Conservation (phyloP, 2,113 vertebrate species). For the Oplegnathus fasciatus region DNA sequence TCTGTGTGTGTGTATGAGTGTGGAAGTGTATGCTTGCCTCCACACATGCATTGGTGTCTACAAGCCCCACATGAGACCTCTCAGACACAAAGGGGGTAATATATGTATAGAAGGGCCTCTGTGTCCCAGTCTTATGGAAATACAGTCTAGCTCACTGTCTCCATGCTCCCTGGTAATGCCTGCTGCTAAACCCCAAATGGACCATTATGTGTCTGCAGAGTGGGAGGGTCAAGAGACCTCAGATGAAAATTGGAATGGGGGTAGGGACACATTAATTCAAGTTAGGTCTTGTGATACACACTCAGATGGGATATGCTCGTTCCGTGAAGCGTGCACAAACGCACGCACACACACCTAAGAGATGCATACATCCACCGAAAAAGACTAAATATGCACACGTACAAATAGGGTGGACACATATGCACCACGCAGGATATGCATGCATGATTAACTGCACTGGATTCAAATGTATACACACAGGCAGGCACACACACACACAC, state of each 20-base stretch:
- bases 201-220: conserved; percentile 81
- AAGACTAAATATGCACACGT: conserved; percentile 53
- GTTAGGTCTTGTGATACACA: conserved; percentile 52
- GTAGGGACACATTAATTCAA: conserved; percentile 77
- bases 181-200: conserved; percentile 81
- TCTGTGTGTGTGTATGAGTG: neutral
- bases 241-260: conserved; percentile 76
- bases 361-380: conserved; percentile 35
- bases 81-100: conserved; percentile 84
- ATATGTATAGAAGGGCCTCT: conserved; percentile 81
- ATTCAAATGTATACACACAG: conserved; percentile 21
- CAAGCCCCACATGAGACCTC: conserved; percentile 68
- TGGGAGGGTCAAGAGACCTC: conserved; percentile 81
- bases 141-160: conserved; percentile 73
- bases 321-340: conserved; percentile 24
- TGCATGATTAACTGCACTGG: conserved; percentile 50
- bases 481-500: neutral
- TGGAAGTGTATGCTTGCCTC: neutral
- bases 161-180: conserved; percentile 68
- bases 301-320: conserved; percentile 50
- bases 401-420: conserved; percentile 29
- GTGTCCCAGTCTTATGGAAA: conserved; percentile 84
- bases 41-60: conserved; percentile 44
- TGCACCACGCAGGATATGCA: conserved; percentile 33
- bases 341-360: conserved; percentile 6